phyloP scores from a whole-genome alignment of 2,797 vertebrate species.

The Selene dorsalis region DNA sequence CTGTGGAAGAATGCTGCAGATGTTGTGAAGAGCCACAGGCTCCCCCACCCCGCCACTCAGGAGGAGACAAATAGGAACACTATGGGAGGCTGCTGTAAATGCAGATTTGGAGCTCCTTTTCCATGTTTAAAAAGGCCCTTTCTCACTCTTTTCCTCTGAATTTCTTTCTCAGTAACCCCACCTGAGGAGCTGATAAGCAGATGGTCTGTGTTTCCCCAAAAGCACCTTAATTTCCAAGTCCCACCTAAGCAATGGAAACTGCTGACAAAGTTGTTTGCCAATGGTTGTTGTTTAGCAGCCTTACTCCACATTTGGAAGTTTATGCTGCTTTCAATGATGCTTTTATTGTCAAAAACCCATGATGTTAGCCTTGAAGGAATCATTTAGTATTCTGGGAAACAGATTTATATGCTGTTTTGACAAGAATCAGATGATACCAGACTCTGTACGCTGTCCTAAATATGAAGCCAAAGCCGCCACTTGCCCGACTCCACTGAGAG shows the following conservation, averaged over 20 bases:
- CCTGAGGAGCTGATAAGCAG: constrained; percentile 57
- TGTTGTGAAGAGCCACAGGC: constrained; percentile 71
- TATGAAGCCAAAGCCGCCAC: too few relatives aligned
- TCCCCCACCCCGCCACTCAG: constrained; percentile 62
- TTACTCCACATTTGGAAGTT: constrained; percentile 3
- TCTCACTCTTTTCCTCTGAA: constrained; percentile 43
- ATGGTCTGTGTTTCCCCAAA: constrained; percentile 55
- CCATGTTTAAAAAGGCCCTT: constrained; percentile 73
- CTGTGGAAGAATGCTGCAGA: constrained; percentile 76
- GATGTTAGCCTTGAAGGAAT: neutral
- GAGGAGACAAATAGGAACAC: constrained; percentile 80
- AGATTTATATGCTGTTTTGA: neutral
- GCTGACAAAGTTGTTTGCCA: constrained; percentile 64
- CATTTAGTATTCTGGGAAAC: neutral
- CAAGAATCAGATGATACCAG: neutral
- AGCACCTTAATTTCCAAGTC: constrained; percentile 47
- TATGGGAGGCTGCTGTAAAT: constrained; percentile 79
- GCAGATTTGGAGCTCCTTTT: constrained; percentile 63
- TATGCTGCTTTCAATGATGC: neutral
- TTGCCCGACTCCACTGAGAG: too few relatives aligned
- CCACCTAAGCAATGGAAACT: constrained; percentile 45
- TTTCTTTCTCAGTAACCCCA: constrained; percentile 45
- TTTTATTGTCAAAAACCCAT: constrained; percentile 13
- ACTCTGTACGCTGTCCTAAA: neutral
- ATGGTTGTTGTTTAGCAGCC: constrained; percentile 39